Base-by-base conservation (phyloP, 92 coral and sea anemone genomes). In the Pocillopora grandis region DNA sequence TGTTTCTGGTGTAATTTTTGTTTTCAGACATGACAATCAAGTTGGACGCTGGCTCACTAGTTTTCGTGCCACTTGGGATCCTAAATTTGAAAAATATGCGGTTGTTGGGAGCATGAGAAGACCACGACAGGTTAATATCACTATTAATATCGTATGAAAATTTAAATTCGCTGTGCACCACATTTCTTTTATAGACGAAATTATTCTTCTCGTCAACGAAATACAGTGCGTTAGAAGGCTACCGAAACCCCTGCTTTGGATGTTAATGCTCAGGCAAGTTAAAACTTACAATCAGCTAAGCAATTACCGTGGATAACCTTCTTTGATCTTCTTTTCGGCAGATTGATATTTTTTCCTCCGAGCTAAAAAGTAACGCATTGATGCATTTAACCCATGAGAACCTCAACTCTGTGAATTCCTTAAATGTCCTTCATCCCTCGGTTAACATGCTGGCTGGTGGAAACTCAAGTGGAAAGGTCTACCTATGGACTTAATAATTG, bases 1-100 rank as follows among this genome's bases (percentile, higher is more conserved):
- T 37, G 52, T 58, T 27, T 42, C 52, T 42, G 52, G 52, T 57
- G 33, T 9, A 27, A 27, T 27, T 27, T 55, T 10, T 42, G 16
- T 61, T 42, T 52, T 6, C 69, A 93, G 99, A 58, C 99, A 97
- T 90, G 92, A 80, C 20, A 97, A 97, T 72, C 86, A 86, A 0
- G 90, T 92, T 23, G 97, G 97, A 2, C 98, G 99, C 7, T 97
- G 99, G 99, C 75, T 97, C 62, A 86, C 99, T 17, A 63, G 84
- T 36, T 97, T 97, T 80, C 94, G 93, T 33, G 99, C 99, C 12
- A 86, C 92, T 8, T 97, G 99, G 99, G 97, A 97, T 85, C 98
- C 99, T 10, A 92, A 91, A 87, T 88, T 80, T 58, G 93, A 91
- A 69, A 66, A 82, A 8, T 89, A 86, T 31, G 91, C 95, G 64